Conservation (phyloP, 2,797 vertebrate species). For the Luscinia luscinia region DNA sequence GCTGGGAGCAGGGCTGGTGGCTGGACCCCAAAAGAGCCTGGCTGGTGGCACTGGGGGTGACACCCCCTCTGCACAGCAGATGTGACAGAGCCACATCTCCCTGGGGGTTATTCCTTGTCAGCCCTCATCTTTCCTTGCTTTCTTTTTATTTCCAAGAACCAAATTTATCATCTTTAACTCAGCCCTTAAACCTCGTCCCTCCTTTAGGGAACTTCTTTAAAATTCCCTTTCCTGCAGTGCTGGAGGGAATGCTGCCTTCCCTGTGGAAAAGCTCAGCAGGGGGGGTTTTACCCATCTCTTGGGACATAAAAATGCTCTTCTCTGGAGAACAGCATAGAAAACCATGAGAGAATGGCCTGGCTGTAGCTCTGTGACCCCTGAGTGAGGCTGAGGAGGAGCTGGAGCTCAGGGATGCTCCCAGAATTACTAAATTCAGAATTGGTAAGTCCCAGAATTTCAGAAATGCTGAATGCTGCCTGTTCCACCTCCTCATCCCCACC, state of each 20-base stretch:
- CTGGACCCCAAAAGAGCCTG: not conserved
- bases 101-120: not conserved
- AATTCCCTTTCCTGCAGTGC: not conserved
- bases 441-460: not conserved
- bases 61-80: accelerated
- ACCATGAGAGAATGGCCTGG: not conserved
- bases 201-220: not conserved
- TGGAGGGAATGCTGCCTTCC: too few species aligned
- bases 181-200: not conserved
- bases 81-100: accelerated
- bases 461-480: not conserved
- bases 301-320: not conserved
- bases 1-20: not conserved
- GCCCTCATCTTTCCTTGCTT: not conserved
- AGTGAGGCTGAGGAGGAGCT: not conserved
- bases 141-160: not conserved
- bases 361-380: not conserved
- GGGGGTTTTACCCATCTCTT: not conserved
- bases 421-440: not conserved
- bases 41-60: accelerated
- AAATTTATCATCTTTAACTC: not conserved
- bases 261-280: too few species aligned
- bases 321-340: not conserved
- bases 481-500: not conserved
- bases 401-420: not conserved